Conservation (phyloP, 2,888 invertebrate species). For the Agriopis marginaria region DNA sequence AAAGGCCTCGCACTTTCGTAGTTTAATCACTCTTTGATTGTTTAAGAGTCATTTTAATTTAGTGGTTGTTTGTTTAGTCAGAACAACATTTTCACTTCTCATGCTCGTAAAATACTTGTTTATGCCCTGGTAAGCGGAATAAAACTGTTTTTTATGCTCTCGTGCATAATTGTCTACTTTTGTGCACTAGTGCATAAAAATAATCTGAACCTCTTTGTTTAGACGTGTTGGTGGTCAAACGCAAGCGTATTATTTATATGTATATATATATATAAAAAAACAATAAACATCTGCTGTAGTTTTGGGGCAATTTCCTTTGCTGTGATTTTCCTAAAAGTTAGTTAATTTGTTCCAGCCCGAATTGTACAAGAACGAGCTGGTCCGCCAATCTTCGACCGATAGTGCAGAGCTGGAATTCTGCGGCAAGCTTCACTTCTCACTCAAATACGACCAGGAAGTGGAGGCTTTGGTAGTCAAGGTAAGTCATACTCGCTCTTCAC, state of each 20-base stretch:
- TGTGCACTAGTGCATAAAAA: too few species aligned
- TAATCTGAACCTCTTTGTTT: too few species aligned
- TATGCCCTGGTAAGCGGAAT: background rate
- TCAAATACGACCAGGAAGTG: conserved; percentile 93
- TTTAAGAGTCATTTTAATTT: conserved; percentile 10
- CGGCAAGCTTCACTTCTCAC: conserved; percentile 93
- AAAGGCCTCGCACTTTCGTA: conserved; percentile 5
- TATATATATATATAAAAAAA: too few species aligned
- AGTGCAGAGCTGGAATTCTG: conserved; percentile 91
- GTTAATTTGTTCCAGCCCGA: conserved; percentile 87
- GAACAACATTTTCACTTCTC: background rate
- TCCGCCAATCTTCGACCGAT: conserved; percentile 90
- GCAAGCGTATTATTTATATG: too few species aligned
- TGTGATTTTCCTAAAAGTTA: background rate
- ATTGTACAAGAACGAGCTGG: conserved; percentile 91
- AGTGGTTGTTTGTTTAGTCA: background rate
- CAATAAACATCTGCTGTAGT: too few species aligned
- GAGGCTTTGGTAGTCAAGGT: conserved; percentile 93
- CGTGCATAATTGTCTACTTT: too few species aligned
- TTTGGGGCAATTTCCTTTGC: too few species aligned
- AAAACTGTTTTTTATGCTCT: background rate
- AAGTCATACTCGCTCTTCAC: conserved; percentile 44
- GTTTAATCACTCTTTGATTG: conserved; percentile 15
- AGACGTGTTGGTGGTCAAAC: too few species aligned
- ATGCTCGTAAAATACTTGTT: background rate